phyloP scores from a whole-genome alignment of 2,113 vertebrate species.

The Cricetomys ansorgei region DNA sequence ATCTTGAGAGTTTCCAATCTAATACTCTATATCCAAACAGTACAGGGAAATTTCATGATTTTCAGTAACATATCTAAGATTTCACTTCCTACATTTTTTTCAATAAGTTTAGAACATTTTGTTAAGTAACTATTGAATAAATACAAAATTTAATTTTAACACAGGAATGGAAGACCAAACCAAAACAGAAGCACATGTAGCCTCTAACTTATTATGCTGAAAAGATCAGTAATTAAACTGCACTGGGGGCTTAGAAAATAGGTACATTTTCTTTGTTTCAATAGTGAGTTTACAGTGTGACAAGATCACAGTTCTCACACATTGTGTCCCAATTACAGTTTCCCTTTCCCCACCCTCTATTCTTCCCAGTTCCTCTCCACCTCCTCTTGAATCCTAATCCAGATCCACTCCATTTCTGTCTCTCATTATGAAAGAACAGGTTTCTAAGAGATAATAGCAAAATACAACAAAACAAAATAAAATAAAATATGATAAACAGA shows the following conservation, averaged over 20 bases:
- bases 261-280: neutral
- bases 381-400: neutral
- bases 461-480: neutral
- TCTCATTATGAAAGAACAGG: neutral
- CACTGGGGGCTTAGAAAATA: neutral
- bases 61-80: neutral
- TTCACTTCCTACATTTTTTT: neutral
- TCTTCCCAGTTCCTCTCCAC: neutral
- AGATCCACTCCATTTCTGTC: neutral
- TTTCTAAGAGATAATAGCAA: neutral
- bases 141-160: slow-evolving; percentile 41
- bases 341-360: neutral
- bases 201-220: neutral
- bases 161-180: neutral
- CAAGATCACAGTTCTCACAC: neutral
- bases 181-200: neutral
- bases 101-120: neutral
- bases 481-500: too few species aligned
- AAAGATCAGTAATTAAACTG: slow-evolving; percentile 44
- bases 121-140: slow-evolving; percentile 6
- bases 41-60: neutral
- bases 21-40: neutral
- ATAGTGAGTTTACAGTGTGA: neutral
- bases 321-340: neutral
- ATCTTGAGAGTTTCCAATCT: slow-evolving; percentile 7